Evolutionary conservation across 2,113 vertebrate genomes (phyloP).

Genomic region (Aldabrachelys gigantea): DNA sequence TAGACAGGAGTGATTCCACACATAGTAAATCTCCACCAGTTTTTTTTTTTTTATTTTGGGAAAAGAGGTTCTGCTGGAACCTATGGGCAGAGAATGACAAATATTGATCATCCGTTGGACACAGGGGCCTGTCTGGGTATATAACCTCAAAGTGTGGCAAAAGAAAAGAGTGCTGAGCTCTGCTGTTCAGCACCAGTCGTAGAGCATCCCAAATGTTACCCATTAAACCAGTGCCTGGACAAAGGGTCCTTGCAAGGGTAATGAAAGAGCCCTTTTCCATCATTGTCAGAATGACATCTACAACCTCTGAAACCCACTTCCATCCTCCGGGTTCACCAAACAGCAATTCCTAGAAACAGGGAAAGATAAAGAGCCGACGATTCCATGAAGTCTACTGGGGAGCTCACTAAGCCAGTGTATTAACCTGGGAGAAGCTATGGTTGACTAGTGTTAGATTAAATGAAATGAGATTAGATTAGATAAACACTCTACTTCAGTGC

Average conservation of each 20-base stretch:
- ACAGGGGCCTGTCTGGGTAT: background rate
- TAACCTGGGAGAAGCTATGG: background rate
- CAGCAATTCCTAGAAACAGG: background rate
- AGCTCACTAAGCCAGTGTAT: background rate
- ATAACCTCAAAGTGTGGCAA: background rate
- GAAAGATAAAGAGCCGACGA: background rate
- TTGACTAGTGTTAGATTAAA: background rate
- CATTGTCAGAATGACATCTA: background rate
- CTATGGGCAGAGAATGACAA: background rate
- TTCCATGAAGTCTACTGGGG: background rate
- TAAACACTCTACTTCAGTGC: background rate
- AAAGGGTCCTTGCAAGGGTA: background rate
- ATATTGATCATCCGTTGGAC: background rate
- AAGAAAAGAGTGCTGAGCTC: background rate
- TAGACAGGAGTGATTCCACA: background rate
- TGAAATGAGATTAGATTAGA: background rate
- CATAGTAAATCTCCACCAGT: background rate
- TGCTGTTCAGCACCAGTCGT: rapidly evolving
- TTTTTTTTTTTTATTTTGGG: background rate
- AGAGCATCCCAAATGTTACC: background rate
- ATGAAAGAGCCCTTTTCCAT: background rate
- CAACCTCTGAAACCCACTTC: background rate
- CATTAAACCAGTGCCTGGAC: background rate
- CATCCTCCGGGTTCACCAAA: background rate
- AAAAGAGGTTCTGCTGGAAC: background rate